These are phyloP conservation scores for Drosophila rhopaloa DNA, from an alignment of 1,140 invertebrate species.

Conservation along the genomic window DNA sequence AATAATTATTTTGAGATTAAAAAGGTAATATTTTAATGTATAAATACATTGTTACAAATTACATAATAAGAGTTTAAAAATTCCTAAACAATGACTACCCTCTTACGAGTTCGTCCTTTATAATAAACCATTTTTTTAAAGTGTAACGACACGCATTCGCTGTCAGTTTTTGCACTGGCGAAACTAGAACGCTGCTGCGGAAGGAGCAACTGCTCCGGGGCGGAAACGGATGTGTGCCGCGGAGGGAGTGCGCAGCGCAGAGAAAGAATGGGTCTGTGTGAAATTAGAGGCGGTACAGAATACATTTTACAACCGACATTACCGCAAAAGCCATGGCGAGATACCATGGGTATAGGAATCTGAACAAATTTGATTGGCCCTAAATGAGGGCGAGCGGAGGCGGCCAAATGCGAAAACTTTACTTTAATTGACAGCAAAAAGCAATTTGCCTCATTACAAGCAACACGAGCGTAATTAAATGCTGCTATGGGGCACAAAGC, in stretches of 20 bases:
- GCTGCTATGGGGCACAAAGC: conserved; percentile 53
- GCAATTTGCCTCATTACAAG: conserved; percentile 80
- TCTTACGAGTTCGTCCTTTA: too few species aligned
- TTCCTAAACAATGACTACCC: too few species aligned
- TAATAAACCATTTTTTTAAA: background rate
- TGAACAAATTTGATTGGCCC: conserved; percentile 67
- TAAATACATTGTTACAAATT: too few species aligned
- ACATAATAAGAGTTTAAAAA: too few species aligned
- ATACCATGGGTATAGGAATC: conserved; percentile 7
- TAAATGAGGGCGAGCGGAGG: conserved; percentile 34
- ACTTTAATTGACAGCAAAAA: conserved; percentile 82
- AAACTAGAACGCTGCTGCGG: conserved; percentile 54
- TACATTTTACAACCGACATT: conserved; percentile 63
- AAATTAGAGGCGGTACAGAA: conserved; percentile 45
- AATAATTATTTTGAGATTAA: too few species aligned
- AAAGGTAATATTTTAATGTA: too few species aligned
- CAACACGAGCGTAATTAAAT: conserved; percentile 81
- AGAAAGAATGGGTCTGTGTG: conserved; percentile 18
- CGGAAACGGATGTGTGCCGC: conserved; percentile 62
- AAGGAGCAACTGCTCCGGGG: conserved; percentile 53
- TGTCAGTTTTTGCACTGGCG: conserved; percentile 43
- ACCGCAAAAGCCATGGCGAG: conserved; percentile 47
- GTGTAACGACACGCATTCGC: conserved; percentile 26
- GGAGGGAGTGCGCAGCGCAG: background rate
- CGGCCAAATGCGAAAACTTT: conserved; percentile 72